Percentiles rank a stretch among this genome's conserved stretches.
Conservation (phyloP, 2,888 invertebrate genomes). For the Perdita meconis region DNA sequence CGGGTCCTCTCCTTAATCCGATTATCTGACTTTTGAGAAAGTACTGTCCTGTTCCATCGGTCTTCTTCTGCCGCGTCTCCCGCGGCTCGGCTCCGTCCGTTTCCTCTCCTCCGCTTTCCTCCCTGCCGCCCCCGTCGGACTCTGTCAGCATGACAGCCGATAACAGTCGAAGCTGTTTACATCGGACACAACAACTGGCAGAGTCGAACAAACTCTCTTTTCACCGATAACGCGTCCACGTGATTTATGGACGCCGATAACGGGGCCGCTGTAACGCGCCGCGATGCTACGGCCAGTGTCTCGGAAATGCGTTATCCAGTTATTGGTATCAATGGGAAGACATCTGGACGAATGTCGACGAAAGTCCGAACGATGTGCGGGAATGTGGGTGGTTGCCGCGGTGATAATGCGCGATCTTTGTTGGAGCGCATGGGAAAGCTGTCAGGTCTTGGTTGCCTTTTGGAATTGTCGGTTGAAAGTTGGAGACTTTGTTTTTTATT, state of each 20-base stretch:
- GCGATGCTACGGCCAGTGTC: slow-evolving; percentile 32
- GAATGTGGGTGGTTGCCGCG: slow-evolving; percentile 8
- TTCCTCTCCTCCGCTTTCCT: not conserved
- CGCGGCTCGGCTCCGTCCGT: not conserved
- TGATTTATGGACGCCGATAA: slow-evolving; percentile 75
- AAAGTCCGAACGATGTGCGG: slow-evolving; percentile 36
- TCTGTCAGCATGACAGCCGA: slow-evolving; percentile 35
- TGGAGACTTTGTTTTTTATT: too few relatives aligned
- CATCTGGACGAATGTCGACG: slow-evolving; percentile 19
- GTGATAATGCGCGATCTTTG: slow-evolving; percentile 25
- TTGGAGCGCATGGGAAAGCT: not conserved
- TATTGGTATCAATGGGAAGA: slow-evolving; percentile 34
- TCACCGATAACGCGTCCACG: slow-evolving; percentile 68
- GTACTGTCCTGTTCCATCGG: too few relatives aligned
- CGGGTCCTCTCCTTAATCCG: slow-evolving; percentile 33
- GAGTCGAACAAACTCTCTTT: slow-evolving; percentile 67
- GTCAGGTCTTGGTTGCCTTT: too few relatives aligned
- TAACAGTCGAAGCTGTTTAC: slow-evolving; percentile 70
- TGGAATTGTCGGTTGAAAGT: too few relatives aligned
- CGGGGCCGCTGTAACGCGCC: slow-evolving; percentile 48
- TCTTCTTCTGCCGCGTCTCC: not conserved
- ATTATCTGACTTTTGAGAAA: slow-evolving; percentile 32
- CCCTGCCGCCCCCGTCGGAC: not conserved
- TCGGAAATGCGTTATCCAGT: slow-evolving; percentile 39
- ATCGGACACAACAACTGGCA: slow-evolving; percentile 62